These are phyloP conservation scores for Mobula birostris DNA, from an alignment of 2,113 vertebrate genomes.

Conservation along the genomic window DNA sequence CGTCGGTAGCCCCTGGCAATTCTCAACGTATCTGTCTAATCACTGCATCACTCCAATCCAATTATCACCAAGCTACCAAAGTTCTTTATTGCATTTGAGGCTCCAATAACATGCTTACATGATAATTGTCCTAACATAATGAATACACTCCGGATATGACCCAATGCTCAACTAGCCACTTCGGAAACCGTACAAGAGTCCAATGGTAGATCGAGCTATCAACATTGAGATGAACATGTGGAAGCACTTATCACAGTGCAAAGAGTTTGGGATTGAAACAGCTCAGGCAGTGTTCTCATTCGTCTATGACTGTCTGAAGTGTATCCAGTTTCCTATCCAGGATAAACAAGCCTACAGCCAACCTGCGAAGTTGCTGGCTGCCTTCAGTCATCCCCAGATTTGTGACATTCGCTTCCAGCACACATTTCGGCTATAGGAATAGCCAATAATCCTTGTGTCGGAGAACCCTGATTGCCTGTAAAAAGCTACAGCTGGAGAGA, in stretches of 20 bases:
- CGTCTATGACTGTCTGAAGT: slow-evolving; percentile 15
- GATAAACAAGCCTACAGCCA: slow-evolving; percentile 16
- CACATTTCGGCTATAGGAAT: not conserved
- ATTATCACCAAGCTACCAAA: not conserved
- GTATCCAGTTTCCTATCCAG: not conserved
- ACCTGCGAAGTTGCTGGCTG: not conserved
- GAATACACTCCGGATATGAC: not conserved
- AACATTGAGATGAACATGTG: slow-evolving; percentile 5
- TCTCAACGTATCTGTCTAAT: not conserved
- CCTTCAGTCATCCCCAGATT: slow-evolving; percentile 10
- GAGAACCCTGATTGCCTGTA: not conserved
- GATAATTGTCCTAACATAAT: not conserved
- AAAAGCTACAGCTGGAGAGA: not conserved
- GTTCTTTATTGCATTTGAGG: too few species aligned
- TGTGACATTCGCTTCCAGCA: not conserved
- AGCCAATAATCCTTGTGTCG: not conserved
- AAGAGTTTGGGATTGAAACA: slow-evolving; percentile 28
- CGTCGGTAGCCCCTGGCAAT: not conserved
- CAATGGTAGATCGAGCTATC: not conserved
- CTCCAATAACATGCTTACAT: too few species aligned
- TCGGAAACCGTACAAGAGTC: not conserved
- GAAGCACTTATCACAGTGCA: slow-evolving; percentile 8
- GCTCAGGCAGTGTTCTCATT: not conserved
- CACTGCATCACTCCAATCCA: not conserved
- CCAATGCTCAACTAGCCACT: not conserved